phyloP scores from a whole-genome alignment of 2,113 vertebrate species.

The Cnemophilus loriae region DNA sequence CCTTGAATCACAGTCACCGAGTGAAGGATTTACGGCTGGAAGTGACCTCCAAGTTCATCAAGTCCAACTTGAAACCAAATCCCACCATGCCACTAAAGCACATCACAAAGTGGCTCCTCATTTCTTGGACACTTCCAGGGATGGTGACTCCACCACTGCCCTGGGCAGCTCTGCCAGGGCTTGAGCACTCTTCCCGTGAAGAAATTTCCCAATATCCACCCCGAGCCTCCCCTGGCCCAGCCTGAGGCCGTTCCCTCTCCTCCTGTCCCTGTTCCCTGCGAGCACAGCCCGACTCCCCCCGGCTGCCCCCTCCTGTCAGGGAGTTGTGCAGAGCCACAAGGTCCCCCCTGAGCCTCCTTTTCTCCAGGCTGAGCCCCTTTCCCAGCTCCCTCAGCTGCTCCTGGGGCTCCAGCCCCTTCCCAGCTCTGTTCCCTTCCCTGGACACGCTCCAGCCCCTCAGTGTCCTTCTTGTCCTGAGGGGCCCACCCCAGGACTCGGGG shows the following conservation, averaged over 20 bases:
- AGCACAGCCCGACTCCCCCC: neutral
- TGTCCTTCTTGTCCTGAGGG: accelerated
- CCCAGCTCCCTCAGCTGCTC: neutral
- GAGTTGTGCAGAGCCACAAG: neutral
- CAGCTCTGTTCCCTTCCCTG: accelerated
- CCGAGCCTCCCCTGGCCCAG: neutral
- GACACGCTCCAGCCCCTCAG: accelerated
- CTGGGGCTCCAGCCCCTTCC: neutral
- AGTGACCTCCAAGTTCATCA: neutral
- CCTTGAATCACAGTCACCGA: accelerated
- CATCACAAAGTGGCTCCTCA: neutral
- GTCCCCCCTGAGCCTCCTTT: neutral
- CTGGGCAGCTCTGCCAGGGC: neutral
- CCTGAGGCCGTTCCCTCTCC: neutral
- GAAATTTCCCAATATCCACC: accelerated
- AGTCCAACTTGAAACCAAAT: neutral
- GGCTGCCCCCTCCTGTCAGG: neutral
- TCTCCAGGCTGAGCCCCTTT: neutral
- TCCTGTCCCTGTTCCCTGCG: neutral
- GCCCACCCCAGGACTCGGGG: neutral
- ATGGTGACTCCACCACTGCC: accelerated
- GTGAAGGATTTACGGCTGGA: neutral
- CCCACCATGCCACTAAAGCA: accelerated
- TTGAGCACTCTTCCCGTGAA: no score
- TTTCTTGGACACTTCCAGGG: accelerated